Conservation (phyloP, 2,113 vertebrate genomes). For the Heterotilapia buettikoferi region DNA sequence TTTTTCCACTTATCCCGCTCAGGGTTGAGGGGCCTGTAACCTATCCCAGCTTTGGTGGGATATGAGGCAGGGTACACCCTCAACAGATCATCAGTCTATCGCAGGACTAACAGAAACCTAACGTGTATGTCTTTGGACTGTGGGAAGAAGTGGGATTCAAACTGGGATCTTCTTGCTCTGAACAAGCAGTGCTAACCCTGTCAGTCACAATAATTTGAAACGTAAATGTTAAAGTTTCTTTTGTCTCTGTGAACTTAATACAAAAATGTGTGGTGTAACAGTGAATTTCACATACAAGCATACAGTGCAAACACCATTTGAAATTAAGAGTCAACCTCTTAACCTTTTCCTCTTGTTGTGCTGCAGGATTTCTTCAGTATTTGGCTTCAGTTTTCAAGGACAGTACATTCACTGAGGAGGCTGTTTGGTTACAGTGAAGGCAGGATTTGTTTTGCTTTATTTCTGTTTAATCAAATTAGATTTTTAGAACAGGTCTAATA, state of each 20-base stretch:
- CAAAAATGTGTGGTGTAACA: background rate
- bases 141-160: background rate
- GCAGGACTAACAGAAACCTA: background rate
- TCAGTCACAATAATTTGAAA: background rate
- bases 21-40: background rate
- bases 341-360: background rate
- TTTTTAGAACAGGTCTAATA: background rate
- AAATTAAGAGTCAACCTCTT: background rate
- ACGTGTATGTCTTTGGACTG: background rate
- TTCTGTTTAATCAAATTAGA: accelerated
- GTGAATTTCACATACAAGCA: background rate
- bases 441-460: background rate
- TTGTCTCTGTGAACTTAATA: background rate
- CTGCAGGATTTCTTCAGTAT: background rate
- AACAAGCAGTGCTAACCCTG: background rate
- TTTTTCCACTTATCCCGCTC: background rate
- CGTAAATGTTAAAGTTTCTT: background rate
- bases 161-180: background rate
- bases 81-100: background rate
- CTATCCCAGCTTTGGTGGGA: background rate
- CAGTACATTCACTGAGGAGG: background rate
- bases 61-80: background rate
- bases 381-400: background rate
- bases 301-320: background rate
- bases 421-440: background rate